Conservation (phyloP, 2,888 invertebrate species). For the Calliscelio sp. region DNA sequence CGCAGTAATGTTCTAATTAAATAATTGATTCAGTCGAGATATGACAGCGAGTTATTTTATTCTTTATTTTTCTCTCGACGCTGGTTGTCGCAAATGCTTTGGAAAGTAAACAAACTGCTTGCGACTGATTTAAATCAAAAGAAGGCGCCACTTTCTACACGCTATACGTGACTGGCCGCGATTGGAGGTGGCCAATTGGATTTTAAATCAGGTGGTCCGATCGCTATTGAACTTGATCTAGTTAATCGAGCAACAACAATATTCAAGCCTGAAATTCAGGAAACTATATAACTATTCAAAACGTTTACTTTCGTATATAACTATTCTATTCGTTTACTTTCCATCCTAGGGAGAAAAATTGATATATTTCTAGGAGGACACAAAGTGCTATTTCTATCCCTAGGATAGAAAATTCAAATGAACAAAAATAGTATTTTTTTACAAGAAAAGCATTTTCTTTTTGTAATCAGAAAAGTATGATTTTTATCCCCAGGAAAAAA, state of each 20-base stretch:
- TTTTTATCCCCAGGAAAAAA: too few relatives aligned
- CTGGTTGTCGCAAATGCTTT: constrained; percentile 14
- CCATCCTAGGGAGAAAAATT: too few relatives aligned
- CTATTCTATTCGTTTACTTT: too few relatives aligned
- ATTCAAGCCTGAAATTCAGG: not conserved
- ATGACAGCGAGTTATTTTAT: not conserved
- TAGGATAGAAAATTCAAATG: too few relatives aligned
- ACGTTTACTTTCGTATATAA: too few relatives aligned
- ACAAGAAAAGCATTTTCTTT: too few relatives aligned
- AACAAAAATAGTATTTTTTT: too few relatives aligned
- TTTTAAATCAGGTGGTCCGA: not conserved
- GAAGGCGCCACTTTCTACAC: constrained; percentile 52
- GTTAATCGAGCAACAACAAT: too few relatives aligned
- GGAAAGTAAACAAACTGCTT: constrained; percentile 48
- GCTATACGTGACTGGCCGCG: constrained; percentile 17
- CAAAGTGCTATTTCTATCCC: too few relatives aligned
- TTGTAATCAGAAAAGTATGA: too few relatives aligned
- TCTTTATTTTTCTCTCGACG: not conserved
- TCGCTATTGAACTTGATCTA: not conserved
- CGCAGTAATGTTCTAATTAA: constrained; percentile 21
- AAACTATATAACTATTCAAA: too few relatives aligned
- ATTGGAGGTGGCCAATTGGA: not conserved
- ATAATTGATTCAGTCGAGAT: constrained; percentile 37
- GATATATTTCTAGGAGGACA: too few relatives aligned
- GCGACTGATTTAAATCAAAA: constrained; percentile 46